Conservation (phyloP, 2,888 invertebrate species). For the Cheilosia soror region DNA sequence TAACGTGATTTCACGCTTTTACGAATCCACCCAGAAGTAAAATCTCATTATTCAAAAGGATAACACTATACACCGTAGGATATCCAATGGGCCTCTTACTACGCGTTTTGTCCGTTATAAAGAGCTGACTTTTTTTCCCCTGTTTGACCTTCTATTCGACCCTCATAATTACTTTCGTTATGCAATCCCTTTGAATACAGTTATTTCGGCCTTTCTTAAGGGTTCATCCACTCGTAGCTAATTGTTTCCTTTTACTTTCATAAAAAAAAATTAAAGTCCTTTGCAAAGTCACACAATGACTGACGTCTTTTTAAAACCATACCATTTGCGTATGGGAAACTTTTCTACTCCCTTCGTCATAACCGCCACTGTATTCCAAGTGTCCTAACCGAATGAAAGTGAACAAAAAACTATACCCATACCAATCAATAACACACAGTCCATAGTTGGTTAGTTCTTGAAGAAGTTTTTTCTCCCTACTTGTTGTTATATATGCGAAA, state of each 20-base stretch:
- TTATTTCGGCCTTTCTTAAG: constrained; percentile 19
- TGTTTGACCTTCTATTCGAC: constrained; percentile 20
- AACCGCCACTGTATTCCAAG: constrained; percentile 20
- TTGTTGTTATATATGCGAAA: not conserved
- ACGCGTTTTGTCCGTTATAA: constrained; percentile 8
- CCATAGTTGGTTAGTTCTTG: constrained; percentile 3
- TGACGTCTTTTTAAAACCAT: constrained; percentile 14
- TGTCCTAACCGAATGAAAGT: constrained; percentile 3
- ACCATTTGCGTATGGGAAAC: constrained; percentile 45
- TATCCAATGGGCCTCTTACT: not conserved
- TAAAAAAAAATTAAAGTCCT: not conserved
- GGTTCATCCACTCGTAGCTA: constrained; percentile 45
- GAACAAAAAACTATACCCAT: constrained; percentile 8
- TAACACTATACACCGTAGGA: not conserved
- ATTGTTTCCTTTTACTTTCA: constrained; percentile 43
- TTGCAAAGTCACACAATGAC: constrained; percentile 28
- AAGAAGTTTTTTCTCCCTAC: not conserved
- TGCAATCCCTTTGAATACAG: constrained; percentile 7
- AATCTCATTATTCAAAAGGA: constrained; percentile 13
- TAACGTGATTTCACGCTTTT: not conserved
- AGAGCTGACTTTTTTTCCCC: not conserved
- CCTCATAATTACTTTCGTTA: constrained; percentile 39
- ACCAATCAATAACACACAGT: not conserved
- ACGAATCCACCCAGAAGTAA: not conserved
- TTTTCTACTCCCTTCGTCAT: not conserved